Conservation (phyloP, 2,797 vertebrate species). For the Crypturellus tataupa region DNA sequence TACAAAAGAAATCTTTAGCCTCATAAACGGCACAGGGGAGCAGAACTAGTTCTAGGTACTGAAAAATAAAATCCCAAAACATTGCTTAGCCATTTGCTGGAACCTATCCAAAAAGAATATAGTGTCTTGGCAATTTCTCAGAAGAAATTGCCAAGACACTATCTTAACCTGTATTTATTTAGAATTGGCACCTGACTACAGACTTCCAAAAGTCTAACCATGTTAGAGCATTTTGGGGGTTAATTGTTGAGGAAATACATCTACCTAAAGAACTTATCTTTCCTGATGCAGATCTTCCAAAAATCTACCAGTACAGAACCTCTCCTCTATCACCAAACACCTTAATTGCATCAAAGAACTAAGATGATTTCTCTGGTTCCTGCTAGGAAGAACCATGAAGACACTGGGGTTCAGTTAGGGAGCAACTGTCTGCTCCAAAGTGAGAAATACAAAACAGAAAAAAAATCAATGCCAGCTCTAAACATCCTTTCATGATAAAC, state of each 20-base stretch:
- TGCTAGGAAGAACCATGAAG: background rate
- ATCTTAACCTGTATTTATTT: background rate
- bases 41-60: background rate
- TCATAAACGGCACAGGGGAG: background rate
- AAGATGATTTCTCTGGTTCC: background rate
- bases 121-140: too few relatives aligned
- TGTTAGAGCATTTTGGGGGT: fast-evolving
- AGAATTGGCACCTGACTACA: background rate
- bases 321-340: background rate
- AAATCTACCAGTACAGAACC: background rate
- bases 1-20: background rate
- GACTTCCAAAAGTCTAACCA: background rate
- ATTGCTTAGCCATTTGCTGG: background rate
- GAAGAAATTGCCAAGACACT: background rate
- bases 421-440: background rate
- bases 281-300: background rate
- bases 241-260: background rate
- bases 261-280: background rate
- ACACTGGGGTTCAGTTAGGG: background rate
- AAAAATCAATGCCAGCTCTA: background rate
- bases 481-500: background rate
- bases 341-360: background rate
- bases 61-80: background rate
- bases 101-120: background rate
- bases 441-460: background rate